Evolutionary conservation across 2,888 invertebrate genomes (phyloP).

Genomic region (Hemaris fuciformis): DNA sequence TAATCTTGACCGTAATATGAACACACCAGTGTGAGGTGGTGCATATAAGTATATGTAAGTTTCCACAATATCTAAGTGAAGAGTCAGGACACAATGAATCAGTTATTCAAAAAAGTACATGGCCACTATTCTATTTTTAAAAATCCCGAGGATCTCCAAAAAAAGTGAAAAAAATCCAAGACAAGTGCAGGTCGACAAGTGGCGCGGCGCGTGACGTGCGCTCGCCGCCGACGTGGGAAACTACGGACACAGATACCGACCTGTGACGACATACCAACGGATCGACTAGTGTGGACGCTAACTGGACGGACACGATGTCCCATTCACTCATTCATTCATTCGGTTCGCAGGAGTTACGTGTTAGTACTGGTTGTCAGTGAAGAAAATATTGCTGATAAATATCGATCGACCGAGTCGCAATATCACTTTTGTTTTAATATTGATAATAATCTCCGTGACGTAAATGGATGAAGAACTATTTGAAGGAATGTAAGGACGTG

Average conservation of each 20-base stretch:
- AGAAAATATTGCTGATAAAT: too few species aligned
- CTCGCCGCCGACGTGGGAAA: neutral
- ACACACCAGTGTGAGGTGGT: too few species aligned
- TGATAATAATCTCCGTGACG: too few species aligned
- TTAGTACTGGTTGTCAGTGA: too few species aligned
- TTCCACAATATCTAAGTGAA: too few species aligned
- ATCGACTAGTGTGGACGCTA: constrained; percentile 15
- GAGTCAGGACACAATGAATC: neutral
- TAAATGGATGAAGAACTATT: too few species aligned
- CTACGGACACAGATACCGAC: neutral
- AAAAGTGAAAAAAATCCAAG: constrained; percentile 38
- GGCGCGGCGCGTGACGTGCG: constrained; percentile 34
- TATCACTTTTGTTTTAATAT: too few species aligned
- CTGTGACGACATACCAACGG: constrained; percentile 1
- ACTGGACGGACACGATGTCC: neutral
- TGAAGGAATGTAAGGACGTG: too few species aligned
- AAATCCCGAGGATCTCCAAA: neutral
- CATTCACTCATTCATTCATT: neutral
- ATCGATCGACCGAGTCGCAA: too few species aligned
- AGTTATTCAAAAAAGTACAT: neutral
- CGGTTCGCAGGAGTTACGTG: too few species aligned
- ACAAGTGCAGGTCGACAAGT: constrained; percentile 36
- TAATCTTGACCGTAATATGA: too few species aligned
- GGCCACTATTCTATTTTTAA: neutral
- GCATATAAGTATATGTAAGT: too few species aligned